Evolutionary conservation across 2,797 vertebrate genomes (phyloP), one percentile per base, ranked within the genome.

Genomic region (Esox lucius): DNA sequence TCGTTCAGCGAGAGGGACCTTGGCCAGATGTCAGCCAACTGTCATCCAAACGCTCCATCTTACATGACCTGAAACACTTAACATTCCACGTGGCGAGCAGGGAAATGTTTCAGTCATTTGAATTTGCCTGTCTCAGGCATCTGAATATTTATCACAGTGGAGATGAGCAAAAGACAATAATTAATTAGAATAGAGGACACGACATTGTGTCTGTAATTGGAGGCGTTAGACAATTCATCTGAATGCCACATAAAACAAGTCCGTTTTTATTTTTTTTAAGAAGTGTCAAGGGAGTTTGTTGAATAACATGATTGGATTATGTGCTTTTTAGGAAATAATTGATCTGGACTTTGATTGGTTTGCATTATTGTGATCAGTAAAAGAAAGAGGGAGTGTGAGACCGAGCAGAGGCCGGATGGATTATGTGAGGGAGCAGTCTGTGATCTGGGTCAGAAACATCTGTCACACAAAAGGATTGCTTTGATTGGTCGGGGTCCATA

Each of bases 401-500:
- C 39, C 56, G 24, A 56, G 12, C 26, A 51, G 73, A 71, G 8
- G 31, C 28, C 64, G 61, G 76, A 77, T 22, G 71, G 49, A 73
- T 69, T 49, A 28, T 75, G 73, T 42, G 80, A 85, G 80, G 81
- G 61, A 65, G 74, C 75, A 84, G 77, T 90, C 85, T 90, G 71
- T 83, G 86, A 79, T 87, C 85, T 85, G 82, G 85, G 83, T 88
- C 80, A 72, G 77, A 87, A 86, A 91, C 90, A 90, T 92, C 90
- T 93, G 91, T 92, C 93, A 90, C 84, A 91, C 89, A 85, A 87
- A 87, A 80, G 71, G 88, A 89, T 87, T 73, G 79, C 79, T 91
- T 84, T 92, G 91, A 93, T 91, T 92, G 89, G 89, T 91, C 77
- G 73, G 77, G 83, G 81, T 78, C 28, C 83, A 90, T 93, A 83